phyloP scores from a whole-genome alignment of 2,797 vertebrate species.

The Sebastes itinus region DNA sequence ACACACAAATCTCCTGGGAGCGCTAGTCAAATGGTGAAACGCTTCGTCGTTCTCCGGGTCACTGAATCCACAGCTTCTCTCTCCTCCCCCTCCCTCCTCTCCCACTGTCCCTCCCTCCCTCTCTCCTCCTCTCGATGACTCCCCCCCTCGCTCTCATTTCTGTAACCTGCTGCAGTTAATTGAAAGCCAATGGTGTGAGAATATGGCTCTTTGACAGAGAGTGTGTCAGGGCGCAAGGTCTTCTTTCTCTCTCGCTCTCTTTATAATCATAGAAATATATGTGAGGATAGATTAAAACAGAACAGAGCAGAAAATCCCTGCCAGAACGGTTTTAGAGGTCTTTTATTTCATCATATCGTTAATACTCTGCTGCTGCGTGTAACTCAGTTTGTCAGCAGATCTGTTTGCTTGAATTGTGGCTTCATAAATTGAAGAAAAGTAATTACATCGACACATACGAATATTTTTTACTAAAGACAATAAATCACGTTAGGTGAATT shows the following conservation, averaged over 20 bases:
- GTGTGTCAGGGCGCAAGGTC: constrained; percentile 46
- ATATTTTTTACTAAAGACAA: constrained; percentile 17
- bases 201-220: constrained; percentile 75
- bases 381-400: constrained; percentile 15
- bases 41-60: constrained; percentile 66
- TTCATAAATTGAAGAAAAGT: constrained; percentile 6
- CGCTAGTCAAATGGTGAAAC: constrained; percentile 63
- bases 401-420: constrained; percentile 23
- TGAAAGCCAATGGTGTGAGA: constrained; percentile 80
- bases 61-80: constrained; percentile 52
- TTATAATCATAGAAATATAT: constrained; percentile 51
- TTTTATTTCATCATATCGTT: constrained; percentile 44
- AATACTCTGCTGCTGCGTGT: constrained; percentile 2
- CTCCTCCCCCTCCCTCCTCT: constrained; percentile 9
- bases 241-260: constrained; percentile 36
- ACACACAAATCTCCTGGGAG: constrained; percentile 65
- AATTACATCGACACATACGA: not conserved
- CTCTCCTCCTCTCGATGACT: not conserved
- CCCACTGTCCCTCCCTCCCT: not conserved
- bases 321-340: constrained; percentile 5
- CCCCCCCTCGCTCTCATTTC: constrained; percentile 45
- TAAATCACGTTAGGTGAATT: constrained; percentile 20
- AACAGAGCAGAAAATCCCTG: constrained; percentile 25
- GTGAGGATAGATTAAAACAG: constrained; percentile 42
- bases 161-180: constrained; percentile 75